These are phyloP conservation scores for Bombus waltoni DNA, from an alignment of 1,140 invertebrate genomes.

Conservation along the genomic window DNA sequence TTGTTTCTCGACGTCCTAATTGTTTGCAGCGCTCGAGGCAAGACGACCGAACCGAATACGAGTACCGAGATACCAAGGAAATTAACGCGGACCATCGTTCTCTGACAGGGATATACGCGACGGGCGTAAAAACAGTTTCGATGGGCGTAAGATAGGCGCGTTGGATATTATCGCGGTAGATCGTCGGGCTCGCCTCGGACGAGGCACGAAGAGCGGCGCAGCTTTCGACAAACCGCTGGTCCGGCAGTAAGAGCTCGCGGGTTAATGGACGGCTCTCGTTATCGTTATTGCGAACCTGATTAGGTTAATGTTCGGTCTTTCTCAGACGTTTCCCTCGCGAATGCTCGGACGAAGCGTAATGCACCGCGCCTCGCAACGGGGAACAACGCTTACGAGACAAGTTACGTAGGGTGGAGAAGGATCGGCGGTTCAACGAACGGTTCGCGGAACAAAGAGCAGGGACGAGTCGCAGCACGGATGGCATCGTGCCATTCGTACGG, in stretches of 20 bases:
- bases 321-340: constrained; percentile 24
- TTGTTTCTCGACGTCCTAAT: constrained; percentile 22
- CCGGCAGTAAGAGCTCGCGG: constrained; percentile 11
- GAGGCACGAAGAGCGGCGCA: constrained; percentile 1
- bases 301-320: constrained; percentile 19
- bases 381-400: background rate
- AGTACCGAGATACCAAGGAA: no score
- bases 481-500: constrained; percentile 43
- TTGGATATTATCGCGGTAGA: constrained; percentile 34
- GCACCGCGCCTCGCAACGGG: background rate
- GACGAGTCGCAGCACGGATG: constrained; percentile 33
- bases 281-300: constrained; percentile 48
- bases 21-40: background rate
- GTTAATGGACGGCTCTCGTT: constrained; percentile 49
- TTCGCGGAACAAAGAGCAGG: background rate
- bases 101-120: background rate
- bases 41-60: background rate
- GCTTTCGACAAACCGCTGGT: constrained; percentile 21
- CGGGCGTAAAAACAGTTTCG: constrained; percentile 6
- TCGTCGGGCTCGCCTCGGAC: constrained; percentile 1
- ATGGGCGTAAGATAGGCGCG: background rate
- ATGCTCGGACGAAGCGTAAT: background rate
- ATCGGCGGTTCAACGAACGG: background rate
- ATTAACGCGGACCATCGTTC: no score
- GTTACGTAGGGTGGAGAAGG: background rate